A percentile compares a stretch with the other conserved stretches of the same genome.
Evolutionary conservation across 2,797 vertebrate species (phyloP).

Genomic region (Serranus cabrilla): DNA sequence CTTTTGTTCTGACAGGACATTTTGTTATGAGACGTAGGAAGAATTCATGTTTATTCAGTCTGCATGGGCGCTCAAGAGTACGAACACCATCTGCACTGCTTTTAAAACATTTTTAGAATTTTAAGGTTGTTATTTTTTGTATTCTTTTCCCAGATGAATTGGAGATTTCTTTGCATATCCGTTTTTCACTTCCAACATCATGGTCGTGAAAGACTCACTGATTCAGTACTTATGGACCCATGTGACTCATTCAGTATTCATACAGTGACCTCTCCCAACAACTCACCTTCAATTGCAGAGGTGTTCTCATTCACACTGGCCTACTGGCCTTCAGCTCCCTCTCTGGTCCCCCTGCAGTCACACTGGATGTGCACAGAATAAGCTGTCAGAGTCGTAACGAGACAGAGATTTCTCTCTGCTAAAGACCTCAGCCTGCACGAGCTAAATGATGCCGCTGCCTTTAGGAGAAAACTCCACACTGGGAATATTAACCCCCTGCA

Average conservation of each 20-base stretch:
- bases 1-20: slow-evolving; percentile 50
- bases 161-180: slow-evolving; percentile 44
- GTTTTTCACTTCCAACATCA: slow-evolving; percentile 56
- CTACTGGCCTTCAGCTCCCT: slow-evolving; percentile 66
- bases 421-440: slow-evolving; percentile 58
- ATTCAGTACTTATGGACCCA: slow-evolving; percentile 55
- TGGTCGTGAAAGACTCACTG: slow-evolving; percentile 39
- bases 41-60: slow-evolving; percentile 32
- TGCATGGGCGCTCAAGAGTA: slow-evolving; percentile 42
- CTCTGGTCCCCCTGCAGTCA: slow-evolving; percentile 55
- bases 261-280: slow-evolving; percentile 71
- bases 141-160: slow-evolving; percentile 2
- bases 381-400: slow-evolving; percentile 71
- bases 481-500: slow-evolving; percentile 67
- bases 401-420: slow-evolving; percentile 68
- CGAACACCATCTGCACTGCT: slow-evolving; percentile 46
- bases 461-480: slow-evolving; percentile 47
- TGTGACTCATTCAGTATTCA: slow-evolving; percentile 76
- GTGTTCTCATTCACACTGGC: slow-evolving; percentile 62
- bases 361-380: slow-evolving; percentile 69
- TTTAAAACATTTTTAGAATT: slow-evolving; percentile 47
- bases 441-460: slow-evolving; percentile 68
- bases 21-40: slow-evolving; percentile 37
- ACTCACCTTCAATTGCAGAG: slow-evolving; percentile 70
- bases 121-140: slow-evolving; percentile 20